These are phyloP conservation scores for Ploceus nigricollis DNA, from an alignment of 2,113 vertebrate genomes.

Conservation along the genomic window DNA sequence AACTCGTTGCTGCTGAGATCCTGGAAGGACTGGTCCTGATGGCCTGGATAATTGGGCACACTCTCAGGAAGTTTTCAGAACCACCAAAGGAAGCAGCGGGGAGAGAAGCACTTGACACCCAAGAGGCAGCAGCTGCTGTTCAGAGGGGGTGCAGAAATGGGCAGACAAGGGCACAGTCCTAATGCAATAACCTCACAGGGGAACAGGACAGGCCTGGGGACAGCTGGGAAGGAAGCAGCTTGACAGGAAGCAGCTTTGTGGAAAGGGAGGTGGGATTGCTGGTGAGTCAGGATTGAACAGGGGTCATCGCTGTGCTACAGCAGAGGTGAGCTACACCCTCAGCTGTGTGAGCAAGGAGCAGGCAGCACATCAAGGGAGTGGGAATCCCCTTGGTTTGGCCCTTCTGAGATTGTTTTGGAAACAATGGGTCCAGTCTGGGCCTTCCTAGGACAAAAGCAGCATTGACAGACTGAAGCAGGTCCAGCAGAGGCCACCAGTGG, in stretches of 20 bases:
- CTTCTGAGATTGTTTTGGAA: background rate
- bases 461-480: background rate
- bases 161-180: background rate
- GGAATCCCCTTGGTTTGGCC: background rate
- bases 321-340: background rate
- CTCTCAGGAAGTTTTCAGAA: background rate
- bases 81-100: background rate
- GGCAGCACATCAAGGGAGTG: background rate
- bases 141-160: background rate
- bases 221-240: background rate
- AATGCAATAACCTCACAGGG: background rate
- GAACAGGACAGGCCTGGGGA: background rate
- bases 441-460: background rate
- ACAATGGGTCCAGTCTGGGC: background rate
- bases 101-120: background rate
- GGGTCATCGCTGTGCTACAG: background rate
- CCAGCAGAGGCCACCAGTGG: background rate
- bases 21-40: background rate
- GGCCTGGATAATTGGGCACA: background rate
- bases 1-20: background rate
- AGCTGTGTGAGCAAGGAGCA: background rate
- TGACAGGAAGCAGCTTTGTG: background rate
- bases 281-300: background rate
- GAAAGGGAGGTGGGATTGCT: background rate
- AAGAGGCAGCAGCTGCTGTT: constrained; percentile 20